Percentiles rank a stretch among this genome's conserved stretches.
Conservation (phyloP, 1,140 invertebrate genomes). For the Pollicipes pollicipes region DNA sequence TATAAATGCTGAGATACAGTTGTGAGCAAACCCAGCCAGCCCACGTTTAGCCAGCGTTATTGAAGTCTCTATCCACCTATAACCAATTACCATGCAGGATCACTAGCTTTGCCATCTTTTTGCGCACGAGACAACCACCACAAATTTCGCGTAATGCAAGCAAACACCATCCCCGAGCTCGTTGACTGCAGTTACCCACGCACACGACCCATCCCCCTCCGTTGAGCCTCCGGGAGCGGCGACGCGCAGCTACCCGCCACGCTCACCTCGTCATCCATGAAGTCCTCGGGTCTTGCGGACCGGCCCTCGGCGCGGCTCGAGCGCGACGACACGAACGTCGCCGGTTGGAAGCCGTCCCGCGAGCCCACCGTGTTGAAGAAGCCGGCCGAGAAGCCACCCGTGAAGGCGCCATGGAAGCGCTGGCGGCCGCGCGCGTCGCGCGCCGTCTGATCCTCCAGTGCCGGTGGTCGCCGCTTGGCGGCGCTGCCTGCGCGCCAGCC, state of each 20-base stretch:
- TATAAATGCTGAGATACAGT: too few species aligned
- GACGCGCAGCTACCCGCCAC: not conserved
- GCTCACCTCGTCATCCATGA: slow-evolving; percentile 87
- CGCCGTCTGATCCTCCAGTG: not conserved
- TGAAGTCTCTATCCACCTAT: too few species aligned
- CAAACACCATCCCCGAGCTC: too few species aligned
- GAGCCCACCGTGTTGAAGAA: slow-evolving; percentile 94
- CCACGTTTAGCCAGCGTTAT: too few species aligned
- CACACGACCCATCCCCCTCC: too few species aligned
- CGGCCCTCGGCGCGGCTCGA: slow-evolving; percentile 36
- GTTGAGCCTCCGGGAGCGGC: too few species aligned
- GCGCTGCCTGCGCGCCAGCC: not conserved
- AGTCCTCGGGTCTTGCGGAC: slow-evolving; percentile 64
- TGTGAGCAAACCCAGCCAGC: too few species aligned
- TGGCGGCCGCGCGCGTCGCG: not conserved
- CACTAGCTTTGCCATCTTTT: too few species aligned
- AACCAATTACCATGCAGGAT: too few species aligned
- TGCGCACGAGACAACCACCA: too few species aligned
- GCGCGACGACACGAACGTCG: slow-evolving; percentile 77
- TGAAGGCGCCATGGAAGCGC: slow-evolving; percentile 98
- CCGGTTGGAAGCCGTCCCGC: slow-evolving; percentile 84
- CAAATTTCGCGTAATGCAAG: too few species aligned
- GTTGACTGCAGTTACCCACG: too few species aligned
- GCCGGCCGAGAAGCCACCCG: slow-evolving; percentile 95
- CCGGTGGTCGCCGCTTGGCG: not conserved